Conservation (phyloP, 2,888 invertebrate genomes). For the Autographa pulchrina region DNA sequence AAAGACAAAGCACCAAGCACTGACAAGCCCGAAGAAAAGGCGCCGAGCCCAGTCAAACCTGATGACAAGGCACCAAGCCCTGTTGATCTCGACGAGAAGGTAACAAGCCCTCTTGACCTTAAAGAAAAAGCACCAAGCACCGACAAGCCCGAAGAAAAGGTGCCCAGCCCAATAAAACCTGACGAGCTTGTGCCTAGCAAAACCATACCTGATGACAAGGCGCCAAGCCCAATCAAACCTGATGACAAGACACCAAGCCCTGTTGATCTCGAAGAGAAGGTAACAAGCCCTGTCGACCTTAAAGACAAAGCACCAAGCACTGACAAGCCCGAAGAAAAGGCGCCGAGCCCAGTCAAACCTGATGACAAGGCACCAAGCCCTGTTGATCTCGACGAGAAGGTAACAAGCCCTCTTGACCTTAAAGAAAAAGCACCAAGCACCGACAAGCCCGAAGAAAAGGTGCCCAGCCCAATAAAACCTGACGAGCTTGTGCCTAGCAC, state of each 20-base stretch:
- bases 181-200: too few relatives aligned
- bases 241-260: constrained; percentile 28
- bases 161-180: constrained; percentile 2
- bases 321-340: background rate
- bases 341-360: background rate
- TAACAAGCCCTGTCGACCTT: constrained; percentile 17
- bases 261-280: constrained; percentile 14
- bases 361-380: constrained; percentile 9
- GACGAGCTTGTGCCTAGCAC: constrained; percentile 17
- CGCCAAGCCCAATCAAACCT: constrained; percentile 9
- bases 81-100: background rate
- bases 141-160: constrained; percentile 1
- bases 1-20: constrained; percentile 22
- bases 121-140: constrained; percentile 7
- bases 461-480: constrained; percentile 30
- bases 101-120: background rate
- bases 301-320: constrained; percentile 15
- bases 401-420: constrained; percentile 24
- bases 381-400: constrained; percentile 16
- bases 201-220: too few relatives aligned
- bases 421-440: constrained; percentile 16
- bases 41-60: constrained; percentile 18
- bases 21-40: constrained; percentile 14
- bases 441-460: constrained; percentile 21
- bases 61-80: constrained; percentile 11